A percentile compares a stretch with the other conserved stretches of the same genome.
These are phyloP conservation scores for Melanotaenia parkinsoni DNA, from an alignment of 2,797 vertebrate species.

Conservation along the genomic window DNA sequence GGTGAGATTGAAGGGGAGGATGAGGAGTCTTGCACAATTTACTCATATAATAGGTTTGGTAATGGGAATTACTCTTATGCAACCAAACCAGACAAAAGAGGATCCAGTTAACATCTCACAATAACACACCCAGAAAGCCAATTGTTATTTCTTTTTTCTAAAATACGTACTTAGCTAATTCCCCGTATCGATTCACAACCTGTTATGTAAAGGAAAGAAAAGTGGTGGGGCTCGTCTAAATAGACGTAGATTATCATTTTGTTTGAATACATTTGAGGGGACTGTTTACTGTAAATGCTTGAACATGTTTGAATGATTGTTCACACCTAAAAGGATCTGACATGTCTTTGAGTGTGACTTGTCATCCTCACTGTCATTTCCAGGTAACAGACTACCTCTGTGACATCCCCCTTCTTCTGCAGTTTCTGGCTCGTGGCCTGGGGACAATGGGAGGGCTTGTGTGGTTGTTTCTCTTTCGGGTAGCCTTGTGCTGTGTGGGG, in stretches of 20 bases:
- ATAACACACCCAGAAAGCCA: constrained; percentile 14
- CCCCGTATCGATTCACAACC: constrained; percentile 5
- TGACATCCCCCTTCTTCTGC: constrained; percentile 79
- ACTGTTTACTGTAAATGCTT: not conserved
- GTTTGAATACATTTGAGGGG: not conserved
- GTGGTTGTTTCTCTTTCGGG: constrained; percentile 85
- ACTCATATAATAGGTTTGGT: constrained; percentile 13
- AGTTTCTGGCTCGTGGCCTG: constrained; percentile 75
- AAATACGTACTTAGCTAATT: not conserved
- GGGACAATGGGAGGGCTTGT: constrained; percentile 82
- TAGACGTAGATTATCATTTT: not conserved
- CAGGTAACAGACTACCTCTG: constrained; percentile 87
- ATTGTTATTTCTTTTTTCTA: not conserved
- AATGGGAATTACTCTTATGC: constrained; percentile 33
- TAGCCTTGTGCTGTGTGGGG: constrained; percentile 84
- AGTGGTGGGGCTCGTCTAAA: not conserved
- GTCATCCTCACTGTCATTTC: not conserved
- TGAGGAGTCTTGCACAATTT: constrained; percentile 2
- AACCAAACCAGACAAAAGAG: constrained; percentile 25
- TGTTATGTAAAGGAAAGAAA: not conserved
- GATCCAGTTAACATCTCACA: constrained; percentile 19
- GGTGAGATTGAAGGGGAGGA: constrained; percentile 12
- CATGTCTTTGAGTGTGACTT: not conserved
- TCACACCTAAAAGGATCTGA: not conserved
- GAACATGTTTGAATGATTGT: not conserved